Percentiles rank a stretch among this genome's conserved stretches.
phyloP scores from a whole-genome alignment of 2,888 invertebrate genomes.

The Drosophila vallismaia region DNA sequence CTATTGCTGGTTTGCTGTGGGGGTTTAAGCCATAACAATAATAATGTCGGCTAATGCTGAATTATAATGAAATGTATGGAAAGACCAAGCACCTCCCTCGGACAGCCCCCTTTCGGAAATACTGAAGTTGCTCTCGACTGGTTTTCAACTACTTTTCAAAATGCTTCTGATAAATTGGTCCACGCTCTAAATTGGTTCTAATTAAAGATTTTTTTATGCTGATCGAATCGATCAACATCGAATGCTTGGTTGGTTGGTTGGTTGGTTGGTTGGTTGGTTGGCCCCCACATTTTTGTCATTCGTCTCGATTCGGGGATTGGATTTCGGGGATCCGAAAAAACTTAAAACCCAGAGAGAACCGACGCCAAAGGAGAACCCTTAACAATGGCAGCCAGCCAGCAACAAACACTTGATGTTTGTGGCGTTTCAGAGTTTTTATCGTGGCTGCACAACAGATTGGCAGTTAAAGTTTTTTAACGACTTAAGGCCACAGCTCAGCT shows the following conservation, averaged over 20 bases:
- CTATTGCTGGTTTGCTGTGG: conserved; percentile 4
- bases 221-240: conserved; percentile 73
- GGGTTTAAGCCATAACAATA: conserved; percentile 50
- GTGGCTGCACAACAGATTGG: conserved; percentile 69
- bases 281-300: conserved; percentile 63
- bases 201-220: conserved; percentile 72
- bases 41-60: conserved; percentile 63
- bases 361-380: conserved; percentile 20
- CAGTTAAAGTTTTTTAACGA: conserved; percentile 68
- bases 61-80: conserved; percentile 43
- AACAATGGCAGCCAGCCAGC: conserved; percentile 51
- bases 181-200: conserved; percentile 76
- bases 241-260: conserved; percentile 6
- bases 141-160: conserved; percentile 78
- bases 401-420: conserved; percentile 74
- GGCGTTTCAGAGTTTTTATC: conserved; percentile 51
- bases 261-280: conserved; percentile 4
- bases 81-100: conserved; percentile 4
- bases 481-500: conserved; percentile 67
- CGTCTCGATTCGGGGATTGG: conserved; percentile 53
- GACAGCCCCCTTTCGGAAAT: conserved; percentile 50
- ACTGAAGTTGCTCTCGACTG: conserved; percentile 76
- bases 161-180: conserved; percentile 77
- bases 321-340: conserved; percentile 24
- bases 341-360: conserved; percentile 14